Conservation (phyloP, 2,888 invertebrate species). For the Caenorhabditis sp. region DNA sequence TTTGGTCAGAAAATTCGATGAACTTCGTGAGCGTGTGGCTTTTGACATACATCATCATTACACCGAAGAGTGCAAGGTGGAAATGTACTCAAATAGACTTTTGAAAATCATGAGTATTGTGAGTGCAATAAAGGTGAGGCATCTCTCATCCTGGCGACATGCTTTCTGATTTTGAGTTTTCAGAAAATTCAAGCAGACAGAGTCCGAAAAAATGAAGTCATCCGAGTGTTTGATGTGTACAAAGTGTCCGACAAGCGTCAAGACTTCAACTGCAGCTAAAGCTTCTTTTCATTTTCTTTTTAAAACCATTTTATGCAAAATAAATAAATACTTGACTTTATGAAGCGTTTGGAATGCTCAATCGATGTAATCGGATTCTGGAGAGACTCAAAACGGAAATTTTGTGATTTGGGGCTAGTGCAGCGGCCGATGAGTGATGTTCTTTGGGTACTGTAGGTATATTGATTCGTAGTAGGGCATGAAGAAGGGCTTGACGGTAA, state of each 20-base stretch:
- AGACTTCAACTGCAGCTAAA: conserved; percentile 47
- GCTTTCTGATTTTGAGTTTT: conserved; percentile 2
- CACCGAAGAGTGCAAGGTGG: conserved; percentile 20
- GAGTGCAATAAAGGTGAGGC: conserved; percentile 37
- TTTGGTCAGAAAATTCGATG: conserved; percentile 35
- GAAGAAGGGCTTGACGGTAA: conserved; percentile 41
- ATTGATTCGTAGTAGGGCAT: conserved; percentile 7
- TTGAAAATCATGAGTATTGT: conserved; percentile 36
- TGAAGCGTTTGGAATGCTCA: conserved; percentile 32
- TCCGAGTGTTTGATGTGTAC: conserved; percentile 48
- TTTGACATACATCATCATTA: conserved; percentile 38
- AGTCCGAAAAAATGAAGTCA: conserved; percentile 40
- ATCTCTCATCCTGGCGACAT: too few species aligned
- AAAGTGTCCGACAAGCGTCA: conserved; percentile 52
- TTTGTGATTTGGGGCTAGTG: conserved; percentile 30
- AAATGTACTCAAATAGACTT: conserved; percentile 41
- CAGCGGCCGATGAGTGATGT: conserved; percentile 34
- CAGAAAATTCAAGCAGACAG: conserved; percentile 53
- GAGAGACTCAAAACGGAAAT: conserved; percentile 27
- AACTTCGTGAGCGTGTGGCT: conserved; percentile 41
- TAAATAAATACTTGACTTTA: conserved; percentile 3
- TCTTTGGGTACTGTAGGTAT: conserved; percentile 20
- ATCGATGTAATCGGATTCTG: conserved; percentile 14
- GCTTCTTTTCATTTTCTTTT: neutral
- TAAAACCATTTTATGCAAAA: neutral